Percentiles rank a stretch among this genome's conserved stretches.
These are phyloP conservation scores for Aptenodytes forsteri DNA, from an alignment of 2,113 vertebrate genomes.

Conservation along the genomic window DNA sequence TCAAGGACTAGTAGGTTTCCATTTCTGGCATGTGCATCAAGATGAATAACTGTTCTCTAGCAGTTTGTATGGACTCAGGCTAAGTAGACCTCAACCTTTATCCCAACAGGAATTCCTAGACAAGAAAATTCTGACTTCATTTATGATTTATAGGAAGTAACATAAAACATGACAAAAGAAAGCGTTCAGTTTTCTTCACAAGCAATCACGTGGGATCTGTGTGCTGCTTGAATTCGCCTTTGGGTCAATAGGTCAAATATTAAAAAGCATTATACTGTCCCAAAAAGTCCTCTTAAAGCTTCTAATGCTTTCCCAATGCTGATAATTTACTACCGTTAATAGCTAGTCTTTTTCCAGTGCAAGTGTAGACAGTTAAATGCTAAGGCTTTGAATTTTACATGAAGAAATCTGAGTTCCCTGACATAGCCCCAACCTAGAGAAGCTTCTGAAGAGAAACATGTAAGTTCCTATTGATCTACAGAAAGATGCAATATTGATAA, in stretches of 20 bases:
- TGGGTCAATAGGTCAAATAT: conserved; percentile 50
- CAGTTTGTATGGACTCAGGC: conserved; percentile 8
- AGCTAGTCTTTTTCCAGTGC: neutral
- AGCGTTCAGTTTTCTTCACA: conserved; percentile 34
- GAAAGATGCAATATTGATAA: neutral
- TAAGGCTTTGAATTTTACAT: neutral
- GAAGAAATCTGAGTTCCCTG: neutral
- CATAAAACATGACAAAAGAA: conserved; percentile 38
- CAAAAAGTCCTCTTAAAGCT: conserved; percentile 46
- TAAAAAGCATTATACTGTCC: conserved; percentile 40
- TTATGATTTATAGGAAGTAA: conserved; percentile 58
- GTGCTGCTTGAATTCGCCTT: conserved; percentile 27
- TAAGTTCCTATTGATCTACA: neutral
- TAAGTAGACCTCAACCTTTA: conserved; percentile 49
- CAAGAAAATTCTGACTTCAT: conserved; percentile 51
- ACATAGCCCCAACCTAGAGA: neutral
- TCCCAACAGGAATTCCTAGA: conserved; percentile 56
- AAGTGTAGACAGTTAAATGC: conserved; percentile 2
- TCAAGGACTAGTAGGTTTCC: conserved; percentile 59
- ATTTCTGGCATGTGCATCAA: conserved; percentile 55
- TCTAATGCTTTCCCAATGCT: conserved; percentile 17
- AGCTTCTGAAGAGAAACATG: neutral
- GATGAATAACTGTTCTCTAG: conserved; percentile 44
- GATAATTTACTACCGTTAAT: conserved; percentile 41
- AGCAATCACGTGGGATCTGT: conserved; percentile 26